phyloP scores from a whole-genome alignment of 2,888 invertebrate genomes.

The Drosophila seclusa region DNA sequence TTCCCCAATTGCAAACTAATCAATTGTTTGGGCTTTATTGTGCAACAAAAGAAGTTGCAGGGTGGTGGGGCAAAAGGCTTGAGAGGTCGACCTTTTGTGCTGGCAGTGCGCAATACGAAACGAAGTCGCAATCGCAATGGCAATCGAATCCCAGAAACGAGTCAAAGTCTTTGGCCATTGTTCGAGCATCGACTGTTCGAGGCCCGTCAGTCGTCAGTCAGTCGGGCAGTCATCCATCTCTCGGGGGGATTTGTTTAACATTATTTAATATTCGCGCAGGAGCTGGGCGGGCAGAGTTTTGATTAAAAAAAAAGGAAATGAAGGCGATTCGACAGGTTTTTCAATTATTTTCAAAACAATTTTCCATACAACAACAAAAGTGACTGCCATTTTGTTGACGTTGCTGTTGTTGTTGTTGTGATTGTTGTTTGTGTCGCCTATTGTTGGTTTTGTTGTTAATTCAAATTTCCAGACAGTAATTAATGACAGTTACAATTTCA shows the following conservation, averaged over 20 bases:
- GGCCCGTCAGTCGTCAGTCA: constrained; percentile 27
- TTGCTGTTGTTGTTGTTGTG: constrained; percentile 33
- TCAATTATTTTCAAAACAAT: constrained; percentile 69
- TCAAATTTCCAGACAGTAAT: constrained; percentile 84
- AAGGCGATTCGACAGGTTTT: constrained; percentile 76
- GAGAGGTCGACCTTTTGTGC: constrained; percentile 76
- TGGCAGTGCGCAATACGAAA: constrained; percentile 44
- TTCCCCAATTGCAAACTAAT: constrained; percentile 82
- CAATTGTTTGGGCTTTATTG: constrained; percentile 82
- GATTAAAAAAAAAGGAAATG: constrained; percentile 65
- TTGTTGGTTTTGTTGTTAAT: constrained; percentile 69
- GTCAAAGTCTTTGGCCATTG: constrained; percentile 59
- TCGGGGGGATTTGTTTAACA: constrained; percentile 28
- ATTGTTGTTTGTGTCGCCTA: constrained; percentile 46
- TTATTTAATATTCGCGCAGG: constrained; percentile 47
- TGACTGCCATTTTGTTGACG: constrained; percentile 50
- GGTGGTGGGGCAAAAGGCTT: constrained; percentile 60
- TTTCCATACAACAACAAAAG: constrained; percentile 33
- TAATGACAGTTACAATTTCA: constrained; percentile 85
- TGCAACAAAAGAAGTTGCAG: constrained; percentile 64
- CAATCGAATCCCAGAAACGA: constrained; percentile 32
- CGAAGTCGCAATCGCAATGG: constrained; percentile 38
- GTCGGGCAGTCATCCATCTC: constrained; percentile 49
- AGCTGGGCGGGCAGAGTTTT: constrained; percentile 40
- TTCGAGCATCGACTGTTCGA: constrained; percentile 41